Conservation (phyloP, 2,113 vertebrate genomes). For the Smithornis capensis region DNA sequence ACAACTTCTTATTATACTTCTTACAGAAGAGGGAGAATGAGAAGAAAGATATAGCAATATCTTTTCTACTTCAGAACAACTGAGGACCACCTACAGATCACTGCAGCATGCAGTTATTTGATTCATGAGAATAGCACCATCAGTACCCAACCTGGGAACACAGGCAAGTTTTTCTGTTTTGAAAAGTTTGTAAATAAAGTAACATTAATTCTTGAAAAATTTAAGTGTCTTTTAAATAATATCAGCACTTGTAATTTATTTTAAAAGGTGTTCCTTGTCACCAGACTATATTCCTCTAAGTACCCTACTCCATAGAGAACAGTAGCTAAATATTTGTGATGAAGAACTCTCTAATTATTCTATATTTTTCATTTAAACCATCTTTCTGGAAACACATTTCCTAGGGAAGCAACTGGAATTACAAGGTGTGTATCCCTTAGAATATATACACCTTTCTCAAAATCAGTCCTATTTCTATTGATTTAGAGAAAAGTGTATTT, state of each 20-base stretch:
- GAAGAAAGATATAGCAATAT: background rate
- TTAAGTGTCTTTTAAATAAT: background rate
- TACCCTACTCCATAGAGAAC: slow-evolving; percentile 2
- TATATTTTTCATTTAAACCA: slow-evolving; percentile 45
- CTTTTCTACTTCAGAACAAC: slow-evolving; percentile 5
- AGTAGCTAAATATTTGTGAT: slow-evolving; percentile 16
- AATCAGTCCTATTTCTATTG: slow-evolving; percentile 28
- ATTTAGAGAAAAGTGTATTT: slow-evolving; percentile 40
- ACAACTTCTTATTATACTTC: background rate
- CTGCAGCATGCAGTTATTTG: background rate
- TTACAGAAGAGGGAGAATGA: background rate
- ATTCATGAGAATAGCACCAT: background rate
- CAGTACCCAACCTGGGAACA: background rate
- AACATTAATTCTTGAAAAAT: background rate
- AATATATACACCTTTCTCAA: slow-evolving; percentile 49
- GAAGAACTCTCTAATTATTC: slow-evolving; percentile 59
- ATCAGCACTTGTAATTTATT: slow-evolving; percentile 5
- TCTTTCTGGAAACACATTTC: slow-evolving; percentile 60
- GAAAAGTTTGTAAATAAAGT: slow-evolving; percentile 19
- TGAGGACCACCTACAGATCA: background rate
- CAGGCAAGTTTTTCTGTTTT: background rate
- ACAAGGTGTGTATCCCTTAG: slow-evolving; percentile 30
- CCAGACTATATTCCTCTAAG: background rate
- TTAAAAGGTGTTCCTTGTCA: background rate
- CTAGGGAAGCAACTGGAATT: slow-evolving; percentile 44